Conservation (phyloP, 64 coral and sea anemone species). For the Acropora tenuis region DNA sequence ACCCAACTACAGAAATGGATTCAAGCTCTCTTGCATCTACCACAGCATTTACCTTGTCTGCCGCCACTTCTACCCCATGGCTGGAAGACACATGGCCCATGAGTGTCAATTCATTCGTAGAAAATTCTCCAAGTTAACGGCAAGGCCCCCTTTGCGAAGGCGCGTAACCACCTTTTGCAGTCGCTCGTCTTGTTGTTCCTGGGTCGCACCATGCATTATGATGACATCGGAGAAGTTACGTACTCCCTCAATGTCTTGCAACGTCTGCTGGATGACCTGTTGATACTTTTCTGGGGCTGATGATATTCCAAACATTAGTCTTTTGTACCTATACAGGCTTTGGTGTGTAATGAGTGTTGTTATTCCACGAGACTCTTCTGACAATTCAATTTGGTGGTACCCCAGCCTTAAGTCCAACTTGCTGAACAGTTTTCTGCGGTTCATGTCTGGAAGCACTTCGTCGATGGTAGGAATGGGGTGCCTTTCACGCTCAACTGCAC, state of each 20-base stretch:
- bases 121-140: slow-evolving; percentile 4
- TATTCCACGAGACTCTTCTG: neutral
- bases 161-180: neutral
- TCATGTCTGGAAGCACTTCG: slow-evolving; percentile 29
- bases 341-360: neutral
- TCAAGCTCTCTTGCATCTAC: neutral
- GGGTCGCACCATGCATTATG: neutral
- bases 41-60: slow-evolving; percentile 4
- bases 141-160: neutral
- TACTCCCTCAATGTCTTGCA: neutral
- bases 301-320: neutral
- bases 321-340: neutral
- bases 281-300: slow-evolving; percentile 13
- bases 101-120: neutral
- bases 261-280: neutral
- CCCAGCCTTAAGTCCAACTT: slow-evolving; percentile 1
- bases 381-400: neutral
- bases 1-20: neutral
- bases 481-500: neutral
- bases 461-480: neutral
- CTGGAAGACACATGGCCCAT: neutral
- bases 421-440: slow-evolving; percentile 7
- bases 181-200: neutral
- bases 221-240: slow-evolving; percentile 23
- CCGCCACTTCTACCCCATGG: neutral